phyloP scores from a whole-genome alignment of 2,113 vertebrate genomes.

The Neofelis nebulosa region DNA sequence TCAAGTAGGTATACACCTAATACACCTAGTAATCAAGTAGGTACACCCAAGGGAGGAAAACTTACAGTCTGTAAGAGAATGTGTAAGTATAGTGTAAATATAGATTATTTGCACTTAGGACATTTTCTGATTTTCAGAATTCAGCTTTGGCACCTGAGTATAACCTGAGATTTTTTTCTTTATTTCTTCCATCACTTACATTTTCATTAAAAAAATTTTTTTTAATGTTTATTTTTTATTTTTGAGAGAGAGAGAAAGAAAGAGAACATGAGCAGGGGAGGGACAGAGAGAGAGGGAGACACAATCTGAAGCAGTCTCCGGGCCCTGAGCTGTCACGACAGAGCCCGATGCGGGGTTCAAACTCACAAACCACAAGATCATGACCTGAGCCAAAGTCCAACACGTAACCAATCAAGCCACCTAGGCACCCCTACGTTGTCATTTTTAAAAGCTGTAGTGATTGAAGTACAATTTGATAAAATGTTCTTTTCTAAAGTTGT shows the following conservation, averaged over 20 bases:
- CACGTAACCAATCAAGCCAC: too few species aligned
- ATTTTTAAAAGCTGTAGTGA: background rate
- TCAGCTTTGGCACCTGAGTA: background rate
- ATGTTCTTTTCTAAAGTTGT: background rate
- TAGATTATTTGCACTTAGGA: background rate
- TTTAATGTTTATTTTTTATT: too few species aligned
- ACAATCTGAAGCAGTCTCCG: too few species aligned
- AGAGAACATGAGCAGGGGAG: too few species aligned
- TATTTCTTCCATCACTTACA: background rate
- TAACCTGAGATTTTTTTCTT: constrained; percentile 10
- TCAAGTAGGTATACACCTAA: background rate
- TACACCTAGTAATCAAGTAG: background rate
- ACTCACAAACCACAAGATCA: too few species aligned
- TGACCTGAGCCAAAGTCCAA: too few species aligned
- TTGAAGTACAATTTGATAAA: background rate
- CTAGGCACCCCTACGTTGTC: too few species aligned
- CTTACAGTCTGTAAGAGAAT: background rate
- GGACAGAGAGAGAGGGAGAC: too few species aligned
- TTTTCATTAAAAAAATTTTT: background rate
- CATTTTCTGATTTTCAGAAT: constrained; percentile 41
- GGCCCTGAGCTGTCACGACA: too few species aligned
- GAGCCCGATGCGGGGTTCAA: too few species aligned
- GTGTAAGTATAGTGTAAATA: background rate
- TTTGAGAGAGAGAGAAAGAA: too few species aligned
- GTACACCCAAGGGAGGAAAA: background rate